A percentile compares a stretch with the other conserved stretches of the same genome.
These are phyloP conservation scores for Campylorhamphus procurvoides DNA, from an alignment of 2,113 vertebrate species.

Conservation along the genomic window DNA sequence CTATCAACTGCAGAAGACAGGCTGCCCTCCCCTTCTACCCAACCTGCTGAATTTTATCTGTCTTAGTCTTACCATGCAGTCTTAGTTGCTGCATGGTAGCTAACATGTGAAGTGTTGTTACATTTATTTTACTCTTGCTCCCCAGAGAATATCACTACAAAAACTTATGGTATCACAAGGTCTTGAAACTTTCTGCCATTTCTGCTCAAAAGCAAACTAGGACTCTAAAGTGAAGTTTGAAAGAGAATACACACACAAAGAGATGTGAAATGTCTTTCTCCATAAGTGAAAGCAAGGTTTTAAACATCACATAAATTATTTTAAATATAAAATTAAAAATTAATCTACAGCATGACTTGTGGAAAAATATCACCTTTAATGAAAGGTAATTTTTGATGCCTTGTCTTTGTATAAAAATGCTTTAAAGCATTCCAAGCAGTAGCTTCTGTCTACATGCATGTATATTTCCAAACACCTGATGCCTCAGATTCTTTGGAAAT, in stretches of 20 bases:
- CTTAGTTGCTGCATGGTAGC: background rate
- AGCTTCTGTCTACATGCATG: background rate
- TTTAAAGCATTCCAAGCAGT: background rate
- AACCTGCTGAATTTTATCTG: background rate
- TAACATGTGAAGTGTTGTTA: background rate
- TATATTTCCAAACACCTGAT: background rate
- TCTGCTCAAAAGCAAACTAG: background rate
- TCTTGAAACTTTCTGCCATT: background rate
- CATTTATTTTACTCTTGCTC: background rate
- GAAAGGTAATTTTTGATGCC: background rate
- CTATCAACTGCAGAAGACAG: background rate
- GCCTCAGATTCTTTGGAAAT: background rate
- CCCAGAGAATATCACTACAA: background rate
- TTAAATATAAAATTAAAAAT: background rate
- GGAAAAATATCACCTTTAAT: background rate
- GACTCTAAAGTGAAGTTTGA: background rate
- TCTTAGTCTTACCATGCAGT: too few species aligned
- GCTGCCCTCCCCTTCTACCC: background rate
- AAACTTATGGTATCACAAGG: background rate
- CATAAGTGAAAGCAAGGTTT: background rate
- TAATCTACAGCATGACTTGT: background rate
- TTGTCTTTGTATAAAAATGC: background rate
- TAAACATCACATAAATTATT: rapidly evolving
- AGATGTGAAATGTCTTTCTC: background rate
- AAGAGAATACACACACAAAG: background rate